Evolutionary conservation across 2,797 vertebrate genomes (phyloP), one percentile per base, ranked within the genome.

Genomic region (Jordanella pulchra): DNA sequence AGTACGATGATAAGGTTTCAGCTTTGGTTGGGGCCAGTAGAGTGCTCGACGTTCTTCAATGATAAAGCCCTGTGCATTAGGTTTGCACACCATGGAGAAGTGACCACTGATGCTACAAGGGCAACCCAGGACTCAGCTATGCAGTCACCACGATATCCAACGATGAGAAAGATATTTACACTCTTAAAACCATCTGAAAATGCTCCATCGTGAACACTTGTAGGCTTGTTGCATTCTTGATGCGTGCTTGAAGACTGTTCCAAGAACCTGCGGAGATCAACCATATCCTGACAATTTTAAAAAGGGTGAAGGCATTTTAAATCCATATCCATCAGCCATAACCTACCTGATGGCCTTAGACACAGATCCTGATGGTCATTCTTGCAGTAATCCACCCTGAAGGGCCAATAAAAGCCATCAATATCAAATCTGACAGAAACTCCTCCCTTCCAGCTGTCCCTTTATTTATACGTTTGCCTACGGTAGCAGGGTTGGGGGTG

Each of bases 381-480:
- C 28, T 50, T 32, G 11, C 3, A 48, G 17, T 79, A 78, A 47
- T 72, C 30, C 27, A 35, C 42, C 45, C 55, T 71, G 83, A 84
- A 75, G 77, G 67, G 47, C 72, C 74, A 23, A 45, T 54, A 61
- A 84, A 86, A 83, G 76, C 80, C 87, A 84, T 85, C 79, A 67
- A 47, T 80, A 86, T 90, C 68, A 79, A 83, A 86, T 64, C 45
- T 82, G 86, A 90, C 87, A 83, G 71, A 84, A 69, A 54, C 82
- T 75, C 82, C 86, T 78, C 90, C 90, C 71, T 28, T 73, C 78
- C 85, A 87, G 86, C 87, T 90, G 88, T 72, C 55, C 42, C 23
- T 47, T 21, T 39, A 61, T 61, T 35, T 11, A 39, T 39, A 61
- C 11, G 56, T 50, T 23, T 48, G 61, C 80, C 83, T 39, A 7